These are phyloP conservation scores for Aegotheles bennettii DNA, from an alignment of 2,113 vertebrate genomes.

Conservation along the genomic window DNA sequence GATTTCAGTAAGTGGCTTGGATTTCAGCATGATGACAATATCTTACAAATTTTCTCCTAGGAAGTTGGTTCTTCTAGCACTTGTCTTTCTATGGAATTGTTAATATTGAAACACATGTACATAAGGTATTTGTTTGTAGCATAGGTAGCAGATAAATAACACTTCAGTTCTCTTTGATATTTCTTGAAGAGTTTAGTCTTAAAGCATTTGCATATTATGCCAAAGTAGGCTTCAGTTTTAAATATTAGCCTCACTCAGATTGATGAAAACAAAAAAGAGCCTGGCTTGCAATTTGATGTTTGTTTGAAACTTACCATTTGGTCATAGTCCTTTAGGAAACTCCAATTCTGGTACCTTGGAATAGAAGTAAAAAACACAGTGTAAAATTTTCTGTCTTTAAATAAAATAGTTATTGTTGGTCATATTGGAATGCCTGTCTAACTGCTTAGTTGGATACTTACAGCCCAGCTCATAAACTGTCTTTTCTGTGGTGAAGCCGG, in stretches of 20 bases:
- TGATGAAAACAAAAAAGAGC: not conserved
- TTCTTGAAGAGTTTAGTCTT: not conserved
- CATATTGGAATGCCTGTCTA: not conserved
- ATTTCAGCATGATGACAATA: not conserved
- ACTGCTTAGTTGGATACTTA: not conserved
- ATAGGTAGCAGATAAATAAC: not conserved
- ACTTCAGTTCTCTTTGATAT: not conserved
- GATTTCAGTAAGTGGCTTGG: not conserved
- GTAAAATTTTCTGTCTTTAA: not conserved
- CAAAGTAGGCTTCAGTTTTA: not conserved
- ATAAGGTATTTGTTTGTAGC: not conserved
- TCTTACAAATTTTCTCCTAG: not conserved
- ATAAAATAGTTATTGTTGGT: not conserved
- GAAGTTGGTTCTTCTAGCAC: not conserved
- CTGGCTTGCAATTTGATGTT: not conserved
- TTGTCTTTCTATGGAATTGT: not conserved
- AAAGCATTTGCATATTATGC: not conserved
- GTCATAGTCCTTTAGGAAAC: slow-evolving; percentile 80
- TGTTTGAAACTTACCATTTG: slow-evolving; percentile 70
- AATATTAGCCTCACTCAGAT: not conserved
- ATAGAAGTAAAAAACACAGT: not conserved
- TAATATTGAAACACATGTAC: not conserved
- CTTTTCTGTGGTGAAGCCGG: not conserved
- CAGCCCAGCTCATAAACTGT: not conserved
- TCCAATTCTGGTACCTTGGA: slow-evolving; percentile 83